Conservation (phyloP, 2,113 vertebrate species). For the Stegastes partitus region DNA sequence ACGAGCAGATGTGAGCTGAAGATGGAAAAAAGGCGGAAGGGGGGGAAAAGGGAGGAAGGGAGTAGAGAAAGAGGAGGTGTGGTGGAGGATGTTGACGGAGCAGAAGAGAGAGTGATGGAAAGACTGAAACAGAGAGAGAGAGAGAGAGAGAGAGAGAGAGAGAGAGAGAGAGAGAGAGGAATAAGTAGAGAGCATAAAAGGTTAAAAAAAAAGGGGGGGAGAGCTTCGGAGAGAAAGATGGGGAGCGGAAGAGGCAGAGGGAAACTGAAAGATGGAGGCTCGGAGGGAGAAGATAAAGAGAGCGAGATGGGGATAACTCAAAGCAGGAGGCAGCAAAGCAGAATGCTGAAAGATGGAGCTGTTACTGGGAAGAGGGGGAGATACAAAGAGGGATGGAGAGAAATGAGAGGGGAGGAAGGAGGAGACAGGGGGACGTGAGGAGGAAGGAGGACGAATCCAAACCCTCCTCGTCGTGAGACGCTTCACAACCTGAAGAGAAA, state of each 20-base stretch:
- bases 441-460: too few species aligned
- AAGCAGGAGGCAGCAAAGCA: slow-evolving; percentile 38
- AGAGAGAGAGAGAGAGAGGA: slow-evolving; percentile 24
- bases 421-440: too few species aligned
- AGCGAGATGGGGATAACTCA: slow-evolving; percentile 55
- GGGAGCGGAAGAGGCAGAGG: slow-evolving; percentile 48
- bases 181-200: slow-evolving; percentile 56
- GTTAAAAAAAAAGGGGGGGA: slow-evolving; percentile 61
- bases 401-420: slow-evolving; percentile 19
- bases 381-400: slow-evolving; percentile 18
- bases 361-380: slow-evolving; percentile 29
- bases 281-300: slow-evolving; percentile 57
- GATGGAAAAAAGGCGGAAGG: slow-evolving; percentile 45
- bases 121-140: slow-evolving; percentile 45
- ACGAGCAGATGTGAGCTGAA: slow-evolving; percentile 69
- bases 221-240: slow-evolving; percentile 54
- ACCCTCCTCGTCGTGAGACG: too few species aligned
- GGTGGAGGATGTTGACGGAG: slow-evolving; percentile 47
- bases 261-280: slow-evolving; percentile 60
- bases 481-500: too few species aligned
- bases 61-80: slow-evolving; percentile 34
- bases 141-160: slow-evolving; percentile 27
- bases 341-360: slow-evolving; percentile 57
- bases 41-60: slow-evolving; percentile 29
- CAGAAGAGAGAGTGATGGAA: slow-evolving; percentile 44